These are phyloP conservation scores for Craseonycteris thonglongyai DNA, from an alignment of 2,113 vertebrate species.

Conservation along the genomic window DNA sequence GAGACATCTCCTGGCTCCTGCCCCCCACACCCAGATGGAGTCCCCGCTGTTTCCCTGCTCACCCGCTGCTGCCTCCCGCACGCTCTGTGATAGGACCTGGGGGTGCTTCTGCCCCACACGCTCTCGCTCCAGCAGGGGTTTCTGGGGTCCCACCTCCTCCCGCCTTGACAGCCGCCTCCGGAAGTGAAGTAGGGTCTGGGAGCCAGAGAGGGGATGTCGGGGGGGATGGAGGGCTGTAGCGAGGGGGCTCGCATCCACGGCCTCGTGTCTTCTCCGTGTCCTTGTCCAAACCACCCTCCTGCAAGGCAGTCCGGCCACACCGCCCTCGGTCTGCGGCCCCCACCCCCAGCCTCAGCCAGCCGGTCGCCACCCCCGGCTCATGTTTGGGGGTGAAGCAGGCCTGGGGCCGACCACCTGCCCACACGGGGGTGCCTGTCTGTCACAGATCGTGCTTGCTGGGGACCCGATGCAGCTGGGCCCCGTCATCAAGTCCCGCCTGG, in stretches of 20 bases:
- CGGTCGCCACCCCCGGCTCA: too few relatives aligned
- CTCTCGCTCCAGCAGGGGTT: not conserved
- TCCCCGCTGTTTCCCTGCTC: too few relatives aligned
- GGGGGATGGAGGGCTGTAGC: too few relatives aligned
- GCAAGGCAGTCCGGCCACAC: not conserved
- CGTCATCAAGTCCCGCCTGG: conserved; percentile 88
- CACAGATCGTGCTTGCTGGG: conserved; percentile 90
- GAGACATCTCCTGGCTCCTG: too few relatives aligned
- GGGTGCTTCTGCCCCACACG: not conserved
- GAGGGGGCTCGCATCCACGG: not conserved
- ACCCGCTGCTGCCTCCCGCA: too few relatives aligned
- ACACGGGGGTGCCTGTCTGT: not conserved
- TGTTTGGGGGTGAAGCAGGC: too few relatives aligned
- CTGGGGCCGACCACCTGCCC: too few relatives aligned
- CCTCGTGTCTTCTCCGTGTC: not conserved
- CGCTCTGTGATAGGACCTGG: not conserved
- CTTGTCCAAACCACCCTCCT: too few relatives aligned
- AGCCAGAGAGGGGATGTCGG: not conserved
- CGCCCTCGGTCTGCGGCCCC: not conserved
- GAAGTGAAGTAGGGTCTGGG: too few relatives aligned
- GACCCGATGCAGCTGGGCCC: conserved; percentile 96
- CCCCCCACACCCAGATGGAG: too few relatives aligned
- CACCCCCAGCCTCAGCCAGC: too few relatives aligned
- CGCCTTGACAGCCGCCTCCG: not conserved
- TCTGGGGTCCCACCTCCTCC: not conserved